Conservation (phyloP, 2,797 vertebrate species). For the Schizopygopsis pylzovi region DNA sequence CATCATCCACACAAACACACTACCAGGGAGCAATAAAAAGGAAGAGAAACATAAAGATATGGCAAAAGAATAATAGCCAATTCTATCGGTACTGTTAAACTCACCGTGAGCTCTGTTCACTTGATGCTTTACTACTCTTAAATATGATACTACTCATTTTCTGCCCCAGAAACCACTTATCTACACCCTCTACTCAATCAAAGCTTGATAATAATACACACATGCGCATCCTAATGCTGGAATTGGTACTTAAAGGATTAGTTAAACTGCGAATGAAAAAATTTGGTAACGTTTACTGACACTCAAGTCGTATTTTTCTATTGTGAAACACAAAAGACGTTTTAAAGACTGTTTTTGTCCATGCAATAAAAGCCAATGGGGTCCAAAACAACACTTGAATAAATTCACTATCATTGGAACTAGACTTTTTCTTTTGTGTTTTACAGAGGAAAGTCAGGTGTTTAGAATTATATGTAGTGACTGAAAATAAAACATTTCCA, state of each 20-base stretch:
- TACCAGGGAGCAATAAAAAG: not conserved
- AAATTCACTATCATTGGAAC: not conserved
- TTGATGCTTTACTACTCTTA: constrained; percentile 8
- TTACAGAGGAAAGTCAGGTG: not conserved
- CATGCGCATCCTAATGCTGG: not conserved
- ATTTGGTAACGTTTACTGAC: not conserved
- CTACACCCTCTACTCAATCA: not conserved
- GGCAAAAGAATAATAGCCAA: not conserved
- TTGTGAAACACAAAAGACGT: not conserved
- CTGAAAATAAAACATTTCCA: constrained; percentile 1
- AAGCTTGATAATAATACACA: constrained; percentile 3
- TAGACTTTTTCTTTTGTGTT: not conserved
- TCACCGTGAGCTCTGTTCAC: constrained; percentile 10
- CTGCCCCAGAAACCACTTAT: not conserved
- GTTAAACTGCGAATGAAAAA: not conserved
- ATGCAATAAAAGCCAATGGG: not conserved
- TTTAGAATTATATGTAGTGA: too few relatives aligned
- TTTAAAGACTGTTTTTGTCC: not conserved
- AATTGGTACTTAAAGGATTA: not conserved
- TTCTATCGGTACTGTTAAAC: constrained; percentile 26
- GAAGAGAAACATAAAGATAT: not conserved
- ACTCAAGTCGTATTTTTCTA: not conserved
- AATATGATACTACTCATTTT: constrained; percentile 13
- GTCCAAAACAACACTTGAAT: not conserved
- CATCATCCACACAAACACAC: not conserved